Evolutionary conservation across 2,797 vertebrate genomes (phyloP), one percentile per base, ranked within the genome.

Genomic region (Rhabdomys pumilio): DNA sequence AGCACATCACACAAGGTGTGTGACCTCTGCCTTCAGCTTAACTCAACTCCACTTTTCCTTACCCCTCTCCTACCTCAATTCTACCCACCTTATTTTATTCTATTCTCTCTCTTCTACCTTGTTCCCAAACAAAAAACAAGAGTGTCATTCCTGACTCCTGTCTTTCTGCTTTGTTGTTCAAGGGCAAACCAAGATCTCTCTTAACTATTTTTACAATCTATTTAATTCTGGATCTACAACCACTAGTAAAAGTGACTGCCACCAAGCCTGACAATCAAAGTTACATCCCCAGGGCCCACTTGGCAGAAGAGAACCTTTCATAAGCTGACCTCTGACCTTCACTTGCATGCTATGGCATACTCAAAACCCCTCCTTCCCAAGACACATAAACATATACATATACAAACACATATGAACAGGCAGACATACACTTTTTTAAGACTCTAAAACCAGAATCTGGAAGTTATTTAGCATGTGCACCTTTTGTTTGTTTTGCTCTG

Each of bases 141-240:
- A 65, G 10, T 53, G 29, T 82, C 89, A 26, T 80, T 69, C 44
- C 55, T 63, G 44, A 63, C 12, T 82, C 26, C 61, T 73, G 26
- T 41, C 31, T 86, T 95, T 79, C 55, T 63, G 81, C 15, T 57
- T 31, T 22, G 26, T 20, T 17, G 14, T 85, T 85, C 83, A 38
- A 9, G 44, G 65, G 29, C 89, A 94, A 94, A 88, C 31, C 19
- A 85, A 50, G 82, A n/a, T 67, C 29, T 65, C 29, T 20, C 82
- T 34, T 24, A 50, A 34, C 31, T 83, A 44, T 63, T 90, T 90
- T 90, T 90, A 79, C 41, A 88, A 67, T 57, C 59, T 83, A 41
- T 85, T 95, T 94, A 65, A 83, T 93, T 59, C 41, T 57, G 55
- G 75, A 1, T 11, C 47, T 47, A 79, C 12, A 91, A 13, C 26